Evolutionary conservation across 2,888 invertebrate species (phyloP), one percentile per base, ranked within the genome.

Genomic region (Aspidapion aeneum): DNA sequence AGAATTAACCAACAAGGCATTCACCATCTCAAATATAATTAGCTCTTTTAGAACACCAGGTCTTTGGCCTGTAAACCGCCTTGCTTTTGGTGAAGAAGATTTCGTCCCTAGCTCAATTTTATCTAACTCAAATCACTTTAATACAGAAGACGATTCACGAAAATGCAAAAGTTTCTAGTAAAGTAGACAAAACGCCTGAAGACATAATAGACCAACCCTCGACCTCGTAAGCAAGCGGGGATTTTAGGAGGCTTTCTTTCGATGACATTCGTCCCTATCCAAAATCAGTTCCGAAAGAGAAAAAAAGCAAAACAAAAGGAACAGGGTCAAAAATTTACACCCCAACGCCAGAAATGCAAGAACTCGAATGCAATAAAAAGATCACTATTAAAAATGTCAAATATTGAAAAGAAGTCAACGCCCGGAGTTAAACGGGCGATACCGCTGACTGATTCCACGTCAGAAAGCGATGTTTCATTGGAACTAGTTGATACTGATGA

Each of bases 1-100:
- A 9, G 58, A 58, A 16, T 21, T 61, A 61, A 54, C 58, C 12
- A 60, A 56, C 16, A 56, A 19, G n/a, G 63, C 63, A n/a, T 51
- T 19, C 21, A 20, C 58, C 21, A 58, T 17, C 1, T 58, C 58
- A 7, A 49, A 49, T 21, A 50, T 58, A 48, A 57, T 49, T n/a
- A 55, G 20, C 18, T 18, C 56, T 19, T 63, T 60, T 59, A 59
- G 17, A 18, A 54, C 35, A 48, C 50, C 50, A 16, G 58, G 50
- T 19, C 18, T 49, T 49, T 58, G 50, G 58, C 50, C 58, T 17
- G 58, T 58, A n/a, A 50, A 58, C 50, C 35, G 58, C 7, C 58
- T 18, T 12, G 58, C 58, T 1, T 58, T 58, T 50, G 17, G 16
- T 19, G 50, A 49, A 17, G 50, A 60, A 21, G 35, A 63, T 56